Percentiles rank a stretch among this genome's conserved stretches.
Conservation (phyloP, 2,113 vertebrate genomes). For the Natator depressus region DNA sequence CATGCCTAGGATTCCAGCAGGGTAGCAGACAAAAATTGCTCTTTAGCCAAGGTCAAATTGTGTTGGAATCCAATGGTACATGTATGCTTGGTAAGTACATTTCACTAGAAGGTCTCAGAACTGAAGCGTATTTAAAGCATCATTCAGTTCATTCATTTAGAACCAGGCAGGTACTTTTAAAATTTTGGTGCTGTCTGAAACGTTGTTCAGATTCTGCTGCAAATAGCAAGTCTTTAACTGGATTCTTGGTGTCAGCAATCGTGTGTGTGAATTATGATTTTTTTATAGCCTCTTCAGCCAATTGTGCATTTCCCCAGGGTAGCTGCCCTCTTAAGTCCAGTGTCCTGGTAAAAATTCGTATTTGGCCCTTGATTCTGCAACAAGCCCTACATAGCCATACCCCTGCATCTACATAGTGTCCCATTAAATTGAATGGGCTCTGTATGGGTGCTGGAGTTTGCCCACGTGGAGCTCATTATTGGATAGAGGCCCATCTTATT, state of each 20-base stretch:
- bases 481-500: rapidly evolving
- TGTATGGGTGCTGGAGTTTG: rapidly evolving
- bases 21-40: not conserved
- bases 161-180: not conserved
- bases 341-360: rapidly evolving
- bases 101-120: not conserved
- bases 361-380: rapidly evolving
- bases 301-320: rapidly evolving
- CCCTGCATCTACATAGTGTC: rapidly evolving
- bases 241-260: not conserved
- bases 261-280: not conserved
- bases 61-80: not conserved
- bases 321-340: rapidly evolving
- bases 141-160: rapidly evolving
- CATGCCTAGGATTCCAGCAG: not conserved
- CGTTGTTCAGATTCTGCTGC: rapidly evolving
- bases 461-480: rapidly evolving
- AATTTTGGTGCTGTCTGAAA: rapidly evolving
- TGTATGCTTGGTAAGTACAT: not conserved
- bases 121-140: not conserved
- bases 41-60: not conserved
- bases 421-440: rapidly evolving
- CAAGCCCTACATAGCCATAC: rapidly evolving
- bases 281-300: not conserved
- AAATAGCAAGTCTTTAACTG: rapidly evolving